Base-by-base conservation (phyloP, 2,888 invertebrate species). In the Hirtodrosophila alboralis region DNA sequence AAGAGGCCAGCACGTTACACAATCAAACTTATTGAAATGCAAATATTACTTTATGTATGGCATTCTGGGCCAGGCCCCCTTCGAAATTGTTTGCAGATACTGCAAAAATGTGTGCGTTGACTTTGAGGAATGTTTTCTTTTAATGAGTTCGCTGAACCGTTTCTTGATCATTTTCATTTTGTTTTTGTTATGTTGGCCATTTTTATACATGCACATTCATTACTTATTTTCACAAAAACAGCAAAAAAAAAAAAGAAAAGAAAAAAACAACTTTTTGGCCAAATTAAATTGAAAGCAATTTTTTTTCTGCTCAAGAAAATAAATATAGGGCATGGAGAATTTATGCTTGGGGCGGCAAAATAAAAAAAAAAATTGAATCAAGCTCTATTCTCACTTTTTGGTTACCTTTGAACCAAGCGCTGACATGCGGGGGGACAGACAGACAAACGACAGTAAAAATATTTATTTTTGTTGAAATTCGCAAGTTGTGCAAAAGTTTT, bases 1-100 rank as follows among this genome's bases (percentile, higher is more conserved):
- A 13, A 43, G n/a, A 28, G 13, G 23, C 40, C 16, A 52, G 33
- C 43, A 60, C 44, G 43, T 76, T 73, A 76, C 73, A 80, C 69
- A 67, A 69, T 72, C 56, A 48, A 59, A 66, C 31, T 66, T 80
- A 80, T 85, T 80, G 62, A 80, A 73, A 80, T 85, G 79, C 86
- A 72, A 80, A 85, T 84, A 62, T 33, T 52, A 56, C 57, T 41
- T 28, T 40, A 8, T 37, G 8, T 8, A 13, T 16, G 40, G 10
- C 18, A 21, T 9, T 7, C 4, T 57, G 37, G 9, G 12, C 36
- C 31, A n/a, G 28, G 9, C 21, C 13, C 40, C 21, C 28, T 10
- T 6, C n/a, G n/a, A 8, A 10, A 5, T 4, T 33, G 6, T 43
- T 36, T 59, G 34, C 45, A 45, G 13, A 49, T 49, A 27, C 26